Percentiles rank a stretch among this genome's conserved stretches.
These are phyloP conservation scores for Plutella xylostella DNA, from an alignment of 2,888 invertebrate species.

Conservation along the genomic window DNA sequence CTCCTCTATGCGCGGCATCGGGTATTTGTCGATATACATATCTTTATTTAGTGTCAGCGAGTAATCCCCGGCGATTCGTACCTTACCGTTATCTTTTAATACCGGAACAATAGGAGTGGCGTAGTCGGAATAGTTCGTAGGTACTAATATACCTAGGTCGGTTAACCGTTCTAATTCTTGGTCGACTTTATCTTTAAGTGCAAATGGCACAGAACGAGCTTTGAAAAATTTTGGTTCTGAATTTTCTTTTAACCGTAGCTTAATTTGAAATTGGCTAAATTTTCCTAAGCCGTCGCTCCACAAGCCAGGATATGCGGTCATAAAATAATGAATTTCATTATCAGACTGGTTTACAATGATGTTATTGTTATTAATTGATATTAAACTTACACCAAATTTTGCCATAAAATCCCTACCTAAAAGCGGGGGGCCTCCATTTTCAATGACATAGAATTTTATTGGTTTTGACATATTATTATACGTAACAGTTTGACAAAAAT, in stretches of 20 bases:
- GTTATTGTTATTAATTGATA: neutral
- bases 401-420: slow-evolving; percentile 10
- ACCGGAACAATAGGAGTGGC: neutral
- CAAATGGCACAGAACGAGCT: slow-evolving; percentile 5
- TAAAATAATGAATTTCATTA: neutral
- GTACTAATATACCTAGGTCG: neutral
- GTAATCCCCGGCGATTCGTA: neutral
- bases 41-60: neutral
- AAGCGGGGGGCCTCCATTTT: slow-evolving; percentile 7
- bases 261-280: slow-evolving; percentile 10
- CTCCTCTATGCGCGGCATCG: neutral
- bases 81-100: neutral
- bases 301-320: neutral
- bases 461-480: neutral
- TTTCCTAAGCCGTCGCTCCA: slow-evolving; percentile 9
- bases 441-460: slow-evolving; percentile 7
- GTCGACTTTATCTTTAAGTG: neutral
- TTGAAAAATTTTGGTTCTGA: slow-evolving; percentile 13
- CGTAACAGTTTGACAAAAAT: neutral
- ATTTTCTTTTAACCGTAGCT: slow-evolving; percentile 10
- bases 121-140: neutral
- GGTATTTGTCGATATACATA: neutral
- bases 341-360: neutral
- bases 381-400: slow-evolving; percentile 1
- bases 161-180: neutral